A percentile compares a stretch with the other conserved stretches of the same genome.
Evolutionary conservation across 2,888 invertebrate genomes (phyloP).

Genomic region (Gymnoscelis rufifasciata): DNA sequence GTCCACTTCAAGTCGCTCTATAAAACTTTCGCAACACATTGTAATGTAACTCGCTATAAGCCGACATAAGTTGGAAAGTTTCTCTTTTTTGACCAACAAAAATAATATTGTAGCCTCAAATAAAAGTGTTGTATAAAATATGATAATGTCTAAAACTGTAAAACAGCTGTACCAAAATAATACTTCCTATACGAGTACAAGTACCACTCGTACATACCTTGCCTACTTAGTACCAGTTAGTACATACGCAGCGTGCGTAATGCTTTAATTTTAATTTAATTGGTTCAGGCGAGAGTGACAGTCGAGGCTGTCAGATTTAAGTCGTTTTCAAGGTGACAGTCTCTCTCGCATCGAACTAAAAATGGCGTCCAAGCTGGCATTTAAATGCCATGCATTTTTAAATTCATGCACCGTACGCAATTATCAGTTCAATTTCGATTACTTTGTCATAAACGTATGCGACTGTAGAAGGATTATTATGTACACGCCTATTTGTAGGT

Average conservation of each 20-base stretch:
- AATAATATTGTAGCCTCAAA: no score
- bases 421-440: constrained; percentile 72
- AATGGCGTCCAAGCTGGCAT: constrained; percentile 75
- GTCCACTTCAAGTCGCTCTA: constrained; percentile 43
- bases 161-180: neutral
- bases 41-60: constrained; percentile 15
- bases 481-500: constrained; percentile 43
- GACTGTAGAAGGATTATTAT: constrained; percentile 54
- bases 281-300: constrained; percentile 69
- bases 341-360: constrained; percentile 67
- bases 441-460: constrained; percentile 67
- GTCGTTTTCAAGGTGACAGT: constrained; percentile 76
- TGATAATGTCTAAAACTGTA: no score
- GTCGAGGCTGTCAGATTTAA: constrained; percentile 78
- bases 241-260: constrained; percentile 24
- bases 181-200: neutral
- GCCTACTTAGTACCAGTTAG: constrained; percentile 18
- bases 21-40: constrained; percentile 54
- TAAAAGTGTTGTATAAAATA: no score
- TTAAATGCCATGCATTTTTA: constrained; percentile 79
- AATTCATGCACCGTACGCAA: constrained; percentile 70
- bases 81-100: neutral
- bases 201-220: no score
- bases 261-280: constrained; percentile 64
- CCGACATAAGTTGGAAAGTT: constrained; percentile 4